These are phyloP conservation scores for Macaca mulatta DNA, from an alignment of 2,113 vertebrate species.

Conservation along the genomic window DNA sequence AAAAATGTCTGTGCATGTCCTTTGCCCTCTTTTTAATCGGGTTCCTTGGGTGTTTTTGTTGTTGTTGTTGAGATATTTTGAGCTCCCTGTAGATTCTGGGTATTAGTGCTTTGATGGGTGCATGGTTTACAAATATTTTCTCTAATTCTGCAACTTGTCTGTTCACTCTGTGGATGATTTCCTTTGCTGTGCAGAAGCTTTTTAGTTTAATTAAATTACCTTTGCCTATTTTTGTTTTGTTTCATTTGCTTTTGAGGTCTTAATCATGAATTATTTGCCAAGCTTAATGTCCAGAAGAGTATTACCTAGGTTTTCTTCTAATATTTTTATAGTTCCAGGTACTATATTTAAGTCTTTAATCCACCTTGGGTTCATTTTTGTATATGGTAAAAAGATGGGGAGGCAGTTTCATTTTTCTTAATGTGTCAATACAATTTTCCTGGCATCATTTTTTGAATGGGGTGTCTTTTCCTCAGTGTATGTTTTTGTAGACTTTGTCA, in stretches of 20 bases:
- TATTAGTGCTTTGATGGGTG: neutral
- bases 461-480: neutral
- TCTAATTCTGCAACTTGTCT: neutral
- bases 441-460: neutral
- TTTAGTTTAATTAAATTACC: neutral
- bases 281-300: neutral
- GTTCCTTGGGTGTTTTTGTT: neutral
- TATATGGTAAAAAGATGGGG: neutral
- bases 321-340: neutral
- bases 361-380: neutral
- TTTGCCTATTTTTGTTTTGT: neutral
- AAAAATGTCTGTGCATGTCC: neutral
- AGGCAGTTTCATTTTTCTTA: neutral
- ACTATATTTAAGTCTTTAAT: neutral
- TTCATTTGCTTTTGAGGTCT: neutral
- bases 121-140: neutral
- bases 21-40: neutral
- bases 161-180: neutral
- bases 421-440: neutral
- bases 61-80: neutral
- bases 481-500: neutral
- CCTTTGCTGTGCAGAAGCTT: neutral
- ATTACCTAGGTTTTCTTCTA: neutral
- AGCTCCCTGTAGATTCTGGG: neutral
- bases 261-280: neutral